phyloP scores from a whole-genome alignment of 2,888 invertebrate species.

The Blastobasis lacticolella region DNA sequence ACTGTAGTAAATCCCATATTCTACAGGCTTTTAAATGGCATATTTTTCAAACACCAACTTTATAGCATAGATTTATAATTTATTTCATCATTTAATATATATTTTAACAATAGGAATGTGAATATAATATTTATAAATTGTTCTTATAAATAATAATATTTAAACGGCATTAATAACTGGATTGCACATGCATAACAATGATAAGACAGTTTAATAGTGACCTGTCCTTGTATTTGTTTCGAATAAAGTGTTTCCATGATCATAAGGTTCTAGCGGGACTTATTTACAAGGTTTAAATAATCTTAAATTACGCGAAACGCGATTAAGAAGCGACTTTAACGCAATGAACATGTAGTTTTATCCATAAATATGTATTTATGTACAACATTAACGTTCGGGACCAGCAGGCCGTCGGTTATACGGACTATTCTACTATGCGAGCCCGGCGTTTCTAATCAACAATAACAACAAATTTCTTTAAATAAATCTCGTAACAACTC shows the following conservation, averaged over 20 bases:
- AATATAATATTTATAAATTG: slow-evolving; percentile 13
- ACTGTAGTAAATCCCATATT: slow-evolving; percentile 21
- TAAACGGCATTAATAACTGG: neutral
- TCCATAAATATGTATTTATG: neutral
- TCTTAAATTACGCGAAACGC: no score
- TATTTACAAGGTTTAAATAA: no score
- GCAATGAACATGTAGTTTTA: neutral
- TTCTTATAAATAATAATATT: slow-evolving; percentile 5
- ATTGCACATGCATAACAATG: neutral
- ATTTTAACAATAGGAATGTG: slow-evolving; percentile 26
- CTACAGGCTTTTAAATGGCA: slow-evolving; percentile 4
- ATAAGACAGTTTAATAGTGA: no score
- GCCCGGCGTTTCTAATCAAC: slow-evolving; percentile 33
- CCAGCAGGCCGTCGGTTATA: neutral
- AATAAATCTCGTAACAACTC: slow-evolving; percentile 24
- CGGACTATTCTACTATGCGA: slow-evolving; percentile 16
- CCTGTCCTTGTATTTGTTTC: no score
- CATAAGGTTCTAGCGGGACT: no score
- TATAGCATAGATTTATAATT: no score
- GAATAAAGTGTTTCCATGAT: no score
- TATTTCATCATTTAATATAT: no score
- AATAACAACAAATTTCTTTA: slow-evolving; percentile 46
- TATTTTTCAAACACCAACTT: no score
- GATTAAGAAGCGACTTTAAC: no score
- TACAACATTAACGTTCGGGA: neutral